Percentiles rank a stretch among this genome's conserved stretches.
Evolutionary conservation across 53 echinoderm and acorn worm species (phyloP).

Genomic region (Apostichopus leukothele): DNA sequence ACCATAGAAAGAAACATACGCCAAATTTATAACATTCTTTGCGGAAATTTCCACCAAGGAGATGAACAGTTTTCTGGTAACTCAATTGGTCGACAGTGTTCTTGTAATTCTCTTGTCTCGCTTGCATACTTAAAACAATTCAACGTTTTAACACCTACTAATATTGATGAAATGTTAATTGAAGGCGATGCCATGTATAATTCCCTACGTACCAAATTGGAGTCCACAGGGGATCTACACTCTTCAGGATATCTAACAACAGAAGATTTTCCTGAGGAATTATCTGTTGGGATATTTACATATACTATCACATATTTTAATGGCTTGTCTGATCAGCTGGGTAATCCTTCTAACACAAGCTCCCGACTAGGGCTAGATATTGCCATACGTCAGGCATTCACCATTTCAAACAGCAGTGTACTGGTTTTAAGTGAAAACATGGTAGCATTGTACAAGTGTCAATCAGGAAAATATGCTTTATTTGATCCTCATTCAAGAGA

Average conservation of each 20-base stretch:
- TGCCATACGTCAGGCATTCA: constrained; percentile 26
- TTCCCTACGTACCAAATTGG: background rate
- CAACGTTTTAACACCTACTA: background rate
- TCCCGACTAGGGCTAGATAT: constrained; percentile 13
- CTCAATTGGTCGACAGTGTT: constrained; percentile 29
- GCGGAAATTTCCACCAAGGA: constrained; percentile 17
- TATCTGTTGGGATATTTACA: constrained; percentile 1
- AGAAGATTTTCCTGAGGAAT: constrained; percentile 2
- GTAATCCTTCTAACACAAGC: background rate
- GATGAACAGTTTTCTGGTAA: background rate
- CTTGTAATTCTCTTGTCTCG: constrained; percentile 17
- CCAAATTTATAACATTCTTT: background rate
- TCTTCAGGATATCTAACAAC: background rate
- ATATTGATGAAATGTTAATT: constrained; percentile 22
- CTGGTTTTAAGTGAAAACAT: constrained; percentile 11
- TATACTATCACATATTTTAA: constrained; percentile 11
- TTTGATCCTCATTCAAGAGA: constrained; percentile 35
- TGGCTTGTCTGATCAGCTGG: constrained; percentile 8
- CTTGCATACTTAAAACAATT: constrained; percentile 9
- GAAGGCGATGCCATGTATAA: constrained; percentile 23
- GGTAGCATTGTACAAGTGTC: constrained; percentile 23
- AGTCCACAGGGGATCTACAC: background rate
- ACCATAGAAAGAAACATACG: background rate
- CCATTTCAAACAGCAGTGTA: constrained; percentile 5
- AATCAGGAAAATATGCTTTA: constrained; percentile 12